Base-by-base conservation (phyloP, 2,888 invertebrate genomes). In the Neoaliturus tenellus region DNA sequence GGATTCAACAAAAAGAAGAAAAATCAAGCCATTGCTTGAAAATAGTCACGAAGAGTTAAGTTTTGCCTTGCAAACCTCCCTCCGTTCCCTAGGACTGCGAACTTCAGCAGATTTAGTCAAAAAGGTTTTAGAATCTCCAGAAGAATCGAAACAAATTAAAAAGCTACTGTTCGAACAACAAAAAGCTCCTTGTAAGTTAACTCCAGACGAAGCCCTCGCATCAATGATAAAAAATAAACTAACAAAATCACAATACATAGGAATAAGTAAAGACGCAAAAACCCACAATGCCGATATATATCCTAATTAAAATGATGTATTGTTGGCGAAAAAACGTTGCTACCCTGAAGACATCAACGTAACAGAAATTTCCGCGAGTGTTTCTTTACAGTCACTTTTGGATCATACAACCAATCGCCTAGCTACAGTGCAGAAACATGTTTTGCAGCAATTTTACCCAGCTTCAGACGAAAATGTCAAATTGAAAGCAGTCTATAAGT, bases 221-320 rank as follows among this genome's bases (percentile, higher is more conserved):
- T 62, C 62, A 62, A 62, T 62, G 17, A 62, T 62, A 14, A 62
- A 62, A 17, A 62, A 62, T 17, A 62, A 62, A 62, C n/a, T 62
- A 62, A 44, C 62, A 2, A 62, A 62, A 62, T 62, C 62, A 10
- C 62, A 20, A 17, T 62, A 12, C 31, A 20, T 62, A 20, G 62
- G 31, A 14, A 62, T 62, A 62, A 62, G 5, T 23, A 62, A 31
- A 31, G 62, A 62, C 17, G 31, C 28, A 1, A 28, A 20, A 62
- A 62, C 14, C 62, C 62, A 62, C 62, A 62, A 62, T 62, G 31
- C 62, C 2, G 62, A 62, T 23, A 62, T 62, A 1, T 62, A 62
- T 23, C 62, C 62, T 3, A 62, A 62, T 23, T 62, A 62, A n/a
- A 62, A 62, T 62, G 62, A 62, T 1, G 17, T 62, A 14, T 23